A percentile compares a stretch with the other conserved stretches of the same genome.
These are phyloP conservation scores for Caenorhabditis drosophilae DNA, from an alignment of 2,888 invertebrate species.

Conservation along the genomic window DNA sequence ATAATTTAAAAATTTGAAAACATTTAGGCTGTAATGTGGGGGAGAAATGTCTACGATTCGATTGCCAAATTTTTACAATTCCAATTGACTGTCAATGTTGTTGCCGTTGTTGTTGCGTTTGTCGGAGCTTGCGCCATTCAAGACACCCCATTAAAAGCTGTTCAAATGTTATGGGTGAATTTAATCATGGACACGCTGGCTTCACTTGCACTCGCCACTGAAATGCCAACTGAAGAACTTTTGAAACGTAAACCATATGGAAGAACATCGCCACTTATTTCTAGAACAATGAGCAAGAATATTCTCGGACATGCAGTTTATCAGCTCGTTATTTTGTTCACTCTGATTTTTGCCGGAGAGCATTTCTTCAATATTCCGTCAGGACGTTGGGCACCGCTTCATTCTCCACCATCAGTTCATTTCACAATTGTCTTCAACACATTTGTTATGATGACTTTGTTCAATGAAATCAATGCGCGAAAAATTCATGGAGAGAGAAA, in stretches of 20 bases:
- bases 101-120: slow-evolving; percentile 73
- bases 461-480: slow-evolving; percentile 99
- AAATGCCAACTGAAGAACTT: slow-evolving; percentile 72
- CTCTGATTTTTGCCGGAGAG: slow-evolving; percentile 87
- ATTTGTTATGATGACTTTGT: slow-evolving; percentile 99
- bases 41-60: slow-evolving; percentile 73
- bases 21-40: slow-evolving; percentile 73
- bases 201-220: slow-evolving; percentile 73
- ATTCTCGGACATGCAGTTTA: slow-evolving; percentile 90
- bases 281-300: slow-evolving; percentile 73
- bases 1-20: too few relatives aligned
- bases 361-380: slow-evolving; percentile 84
- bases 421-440: slow-evolving; percentile 99
- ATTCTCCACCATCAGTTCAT: slow-evolving; percentile 88
- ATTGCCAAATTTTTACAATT: slow-evolving; percentile 74
- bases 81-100: slow-evolving; percentile 72
- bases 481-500: slow-evolving; percentile 99
- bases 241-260: slow-evolving; percentile 73
- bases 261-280: slow-evolving; percentile 72
- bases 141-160: slow-evolving; percentile 69
- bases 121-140: slow-evolving; percentile 72
- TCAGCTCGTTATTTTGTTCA: slow-evolving; percentile 91
- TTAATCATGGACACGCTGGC: slow-evolving; percentile 74
- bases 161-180: slow-evolving; percentile 73
- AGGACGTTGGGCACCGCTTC: slow-evolving; percentile 80